These are phyloP conservation scores for Leucophora obtusa DNA, from an alignment of 2,888 invertebrate species.

Conservation along the genomic window DNA sequence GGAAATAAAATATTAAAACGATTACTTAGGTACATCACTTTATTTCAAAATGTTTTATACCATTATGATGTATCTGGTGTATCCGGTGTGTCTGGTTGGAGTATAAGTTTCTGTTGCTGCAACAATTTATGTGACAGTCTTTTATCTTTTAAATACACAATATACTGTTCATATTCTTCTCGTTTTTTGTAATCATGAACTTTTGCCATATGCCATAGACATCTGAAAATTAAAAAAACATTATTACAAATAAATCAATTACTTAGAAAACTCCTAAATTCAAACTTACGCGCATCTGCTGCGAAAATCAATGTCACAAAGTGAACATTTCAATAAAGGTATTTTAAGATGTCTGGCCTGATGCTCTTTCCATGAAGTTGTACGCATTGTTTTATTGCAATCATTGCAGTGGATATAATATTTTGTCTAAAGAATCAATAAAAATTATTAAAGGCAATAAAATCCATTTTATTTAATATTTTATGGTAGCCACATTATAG, in stretches of 20 bases:
- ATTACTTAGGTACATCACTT: no score
- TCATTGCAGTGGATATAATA: constrained; percentile 47
- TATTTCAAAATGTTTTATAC: background rate
- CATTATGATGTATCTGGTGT: background rate
- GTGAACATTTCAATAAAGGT: constrained; percentile 47
- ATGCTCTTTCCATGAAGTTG: constrained; percentile 48
- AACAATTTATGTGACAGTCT: constrained; percentile 50
- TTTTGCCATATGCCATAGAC: constrained; percentile 23
- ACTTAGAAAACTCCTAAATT: no score
- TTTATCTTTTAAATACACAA: constrained; percentile 29
- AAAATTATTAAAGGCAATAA: no score
- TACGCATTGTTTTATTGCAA: constrained; percentile 45
- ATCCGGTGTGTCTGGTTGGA: background rate
- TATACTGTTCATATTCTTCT: constrained; percentile 43
- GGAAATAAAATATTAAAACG: no score
- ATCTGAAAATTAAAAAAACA: constrained; percentile 24
- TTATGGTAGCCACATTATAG: no score
- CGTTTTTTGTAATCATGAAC: constrained; percentile 30
- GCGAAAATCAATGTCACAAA: constrained; percentile 44
- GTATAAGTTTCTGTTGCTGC: constrained; percentile 28
- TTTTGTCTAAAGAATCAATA: constrained; percentile 16
- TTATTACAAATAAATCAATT: no score
- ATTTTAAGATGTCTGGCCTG: constrained; percentile 48
- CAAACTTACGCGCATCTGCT: background rate
- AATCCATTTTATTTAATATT: no score